These are phyloP conservation scores for Entelurus aequoreus DNA, from an alignment of 2,113 vertebrate species.

Conservation along the genomic window DNA sequence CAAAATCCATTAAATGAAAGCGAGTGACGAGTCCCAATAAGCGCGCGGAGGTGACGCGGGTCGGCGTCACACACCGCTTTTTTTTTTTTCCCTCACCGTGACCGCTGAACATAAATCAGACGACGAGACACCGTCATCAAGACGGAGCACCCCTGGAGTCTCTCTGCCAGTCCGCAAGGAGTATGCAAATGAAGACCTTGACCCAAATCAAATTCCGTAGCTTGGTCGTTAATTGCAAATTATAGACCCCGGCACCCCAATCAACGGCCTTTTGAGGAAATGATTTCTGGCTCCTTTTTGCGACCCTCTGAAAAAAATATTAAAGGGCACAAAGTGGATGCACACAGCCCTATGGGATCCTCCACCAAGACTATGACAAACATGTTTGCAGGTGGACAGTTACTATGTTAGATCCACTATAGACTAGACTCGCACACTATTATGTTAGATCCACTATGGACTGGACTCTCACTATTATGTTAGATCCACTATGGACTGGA, in stretches of 20 bases:
- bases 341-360: slow-evolving; percentile 28
- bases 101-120: slow-evolving; percentile 65
- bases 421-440: no score
- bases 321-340: slow-evolving; percentile 55
- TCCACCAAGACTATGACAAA: slow-evolving; percentile 16
- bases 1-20: slow-evolving; percentile 70
- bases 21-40: slow-evolving; percentile 64
- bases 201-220: slow-evolving; percentile 77
- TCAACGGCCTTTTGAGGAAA: slow-evolving; percentile 72
- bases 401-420: no score
- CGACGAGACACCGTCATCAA: slow-evolving; percentile 61
- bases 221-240: slow-evolving; percentile 77
- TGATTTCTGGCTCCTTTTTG: slow-evolving; percentile 73
- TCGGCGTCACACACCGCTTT: slow-evolving; percentile 25
- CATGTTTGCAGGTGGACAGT: slow-evolving; percentile 37
- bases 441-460: no score
- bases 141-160: slow-evolving; percentile 58
- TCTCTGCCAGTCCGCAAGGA: slow-evolving; percentile 57
- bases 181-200: slow-evolving; percentile 75
- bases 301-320: slow-evolving; percentile 61
- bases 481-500: no score
- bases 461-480: no score
- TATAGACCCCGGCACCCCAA: slow-evolving; percentile 77
- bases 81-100: slow-evolving; percentile 37
- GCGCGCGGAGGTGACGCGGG: slow-evolving; percentile 48